These are phyloP conservation scores for Tetragnatha montana DNA, from an alignment of 2,888 invertebrate genomes.

Conservation along the genomic window DNA sequence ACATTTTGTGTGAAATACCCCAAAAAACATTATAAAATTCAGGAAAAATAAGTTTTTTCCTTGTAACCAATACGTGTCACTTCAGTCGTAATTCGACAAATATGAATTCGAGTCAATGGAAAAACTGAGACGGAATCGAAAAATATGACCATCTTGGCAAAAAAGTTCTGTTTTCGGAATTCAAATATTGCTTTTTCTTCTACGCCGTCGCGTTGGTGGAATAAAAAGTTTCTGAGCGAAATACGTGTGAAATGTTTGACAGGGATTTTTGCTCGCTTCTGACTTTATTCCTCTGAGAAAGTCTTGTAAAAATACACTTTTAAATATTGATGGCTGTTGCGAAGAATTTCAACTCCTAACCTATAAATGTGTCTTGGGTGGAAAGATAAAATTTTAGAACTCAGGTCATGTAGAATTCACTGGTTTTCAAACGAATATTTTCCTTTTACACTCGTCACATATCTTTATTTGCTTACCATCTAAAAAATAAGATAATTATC, in stretches of 20 bases:
- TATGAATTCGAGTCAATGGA: background rate
- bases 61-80: slow-evolving; percentile 3
- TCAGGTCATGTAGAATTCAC: no score
- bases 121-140: background rate
- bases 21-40: background rate
- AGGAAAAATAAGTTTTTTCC: background rate
- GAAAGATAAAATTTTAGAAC: no score
- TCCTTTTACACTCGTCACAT: no score
- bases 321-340: background rate
- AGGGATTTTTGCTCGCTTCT: background rate
- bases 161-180: background rate
- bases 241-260: slow-evolving; percentile 10
- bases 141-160: slow-evolving; percentile 10
- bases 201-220: background rate
- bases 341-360: background rate
- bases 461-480: no score
- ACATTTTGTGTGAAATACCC: background rate
- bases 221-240: background rate
- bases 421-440: no score
- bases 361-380: background rate
- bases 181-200: slow-evolving; percentile 15
- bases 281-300: background rate
- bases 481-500: no score
- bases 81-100: slow-evolving; percentile 14
- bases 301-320: background rate